Percentiles rank a stretch among this genome's conserved stretches.
Evolutionary conservation across 2,888 invertebrate genomes (phyloP).

Genomic region (Aphodius sticticus): DNA sequence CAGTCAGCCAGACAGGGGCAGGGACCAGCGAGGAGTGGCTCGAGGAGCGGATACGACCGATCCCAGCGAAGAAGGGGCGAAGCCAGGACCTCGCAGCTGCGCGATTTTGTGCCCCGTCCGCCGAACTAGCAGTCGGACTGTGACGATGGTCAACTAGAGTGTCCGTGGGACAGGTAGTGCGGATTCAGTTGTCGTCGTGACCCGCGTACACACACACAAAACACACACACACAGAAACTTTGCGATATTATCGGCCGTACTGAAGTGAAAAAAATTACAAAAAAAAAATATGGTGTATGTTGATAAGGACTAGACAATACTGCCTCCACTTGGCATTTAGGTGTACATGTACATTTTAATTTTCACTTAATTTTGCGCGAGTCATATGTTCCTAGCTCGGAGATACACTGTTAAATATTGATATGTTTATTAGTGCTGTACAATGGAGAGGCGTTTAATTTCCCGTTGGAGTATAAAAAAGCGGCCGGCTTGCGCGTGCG

Average conservation of each 20-base stretch:
- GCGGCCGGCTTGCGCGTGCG: conserved; percentile 50
- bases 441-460: conserved; percentile 43
- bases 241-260: conserved; percentile 42
- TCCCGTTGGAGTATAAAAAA: conserved; percentile 33
- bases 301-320: conserved; percentile 46
- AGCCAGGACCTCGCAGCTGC: conserved; percentile 54
- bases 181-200: conserved; percentile 34
- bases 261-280: conserved; percentile 37
- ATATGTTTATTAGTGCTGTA: conserved; percentile 55
- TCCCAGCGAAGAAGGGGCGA: conserved; percentile 53
- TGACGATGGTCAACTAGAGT: conserved; percentile 40
- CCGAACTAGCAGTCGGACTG: conserved; percentile 56
- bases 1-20: conserved; percentile 36
- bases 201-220: conserved; percentile 30
- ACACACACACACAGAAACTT: conserved; percentile 29
- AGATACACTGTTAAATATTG: conserved; percentile 54
- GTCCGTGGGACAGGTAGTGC: conserved; percentile 47
- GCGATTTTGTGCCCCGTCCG: conserved; percentile 58
- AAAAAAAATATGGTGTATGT: conserved; percentile 39
- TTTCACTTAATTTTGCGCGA: conserved; percentile 53
- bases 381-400: conserved; percentile 57
- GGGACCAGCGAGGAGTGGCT: conserved; percentile 43
- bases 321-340: conserved; percentile 51
- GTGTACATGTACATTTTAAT: conserved; percentile 52
- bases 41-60: conserved; percentile 49